These are phyloP conservation scores for Hirtodrosophila alboralis DNA, from an alignment of 2,888 invertebrate species.

Conservation along the genomic window DNA sequence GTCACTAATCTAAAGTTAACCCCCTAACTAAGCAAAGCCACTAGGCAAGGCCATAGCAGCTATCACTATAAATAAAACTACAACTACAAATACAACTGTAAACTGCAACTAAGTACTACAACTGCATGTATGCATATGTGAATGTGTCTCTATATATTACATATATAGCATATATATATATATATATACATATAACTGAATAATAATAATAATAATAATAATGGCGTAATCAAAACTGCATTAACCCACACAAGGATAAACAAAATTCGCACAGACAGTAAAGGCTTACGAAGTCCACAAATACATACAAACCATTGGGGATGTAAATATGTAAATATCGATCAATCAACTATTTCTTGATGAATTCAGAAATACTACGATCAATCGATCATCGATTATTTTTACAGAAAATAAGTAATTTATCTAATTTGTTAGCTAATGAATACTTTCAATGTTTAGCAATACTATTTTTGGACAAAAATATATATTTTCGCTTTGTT, in stretches of 20 bases:
- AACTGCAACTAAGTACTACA: conserved; percentile 22
- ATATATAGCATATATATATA: conserved; percentile 10
- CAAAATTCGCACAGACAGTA: conserved; percentile 9
- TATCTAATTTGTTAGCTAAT: too few species aligned
- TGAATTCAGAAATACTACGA: too few species aligned
- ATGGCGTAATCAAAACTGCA: conserved; percentile 57
- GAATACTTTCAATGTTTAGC: too few species aligned
- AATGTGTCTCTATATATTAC: conserved; percentile 4
- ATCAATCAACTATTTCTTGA: too few species aligned
- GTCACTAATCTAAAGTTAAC: conserved; percentile 51
- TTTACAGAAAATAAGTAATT: too few species aligned
- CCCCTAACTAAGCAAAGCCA: conserved; percentile 47
- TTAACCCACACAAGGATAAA: conserved; percentile 7
- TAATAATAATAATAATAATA: too few species aligned
- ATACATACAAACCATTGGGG: too few species aligned
- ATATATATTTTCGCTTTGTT: too few species aligned
- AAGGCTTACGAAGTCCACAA: conserved; percentile 16
- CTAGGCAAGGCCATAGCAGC: conserved; percentile 38
- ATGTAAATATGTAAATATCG: too few species aligned
- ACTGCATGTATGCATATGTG: conserved; percentile 20
- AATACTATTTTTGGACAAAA: too few species aligned
- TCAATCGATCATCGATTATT: too few species aligned
- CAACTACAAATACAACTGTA: conserved; percentile 15
- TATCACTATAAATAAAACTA: conserved; percentile 33
- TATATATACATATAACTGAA: conserved; percentile 35